A percentile compares a stretch with the other conserved stretches of the same genome.
Conservation (phyloP, 2,113 vertebrate species). For the Pholis gunnellus region DNA sequence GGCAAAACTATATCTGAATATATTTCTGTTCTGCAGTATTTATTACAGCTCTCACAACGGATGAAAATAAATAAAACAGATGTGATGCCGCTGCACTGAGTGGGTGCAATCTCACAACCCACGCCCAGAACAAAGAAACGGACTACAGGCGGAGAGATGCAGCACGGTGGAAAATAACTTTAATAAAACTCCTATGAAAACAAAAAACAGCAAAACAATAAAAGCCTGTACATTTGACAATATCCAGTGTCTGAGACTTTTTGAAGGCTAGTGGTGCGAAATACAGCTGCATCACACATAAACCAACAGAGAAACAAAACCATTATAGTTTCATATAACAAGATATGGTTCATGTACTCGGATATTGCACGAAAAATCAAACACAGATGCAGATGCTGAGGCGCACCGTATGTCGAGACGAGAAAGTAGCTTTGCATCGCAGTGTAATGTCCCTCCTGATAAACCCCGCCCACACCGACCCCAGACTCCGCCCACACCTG, state of each 20-base stretch:
- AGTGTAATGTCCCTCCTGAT: constrained; percentile 57
- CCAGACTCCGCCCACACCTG: constrained; percentile 46
- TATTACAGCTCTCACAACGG: neutral
- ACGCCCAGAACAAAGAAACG: neutral
- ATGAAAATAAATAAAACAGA: neutral
- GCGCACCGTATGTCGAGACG: constrained; percentile 56
- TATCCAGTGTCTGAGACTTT: constrained; percentile 81
- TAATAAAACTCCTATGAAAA: constrained; percentile 83
- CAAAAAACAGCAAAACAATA: constrained; percentile 74
- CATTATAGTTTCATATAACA: constrained; percentile 61
- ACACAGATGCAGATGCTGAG: constrained; percentile 64
- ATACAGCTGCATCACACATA: constrained; percentile 67
- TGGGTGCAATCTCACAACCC: constrained; percentile 2
- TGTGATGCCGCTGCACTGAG: too few relatives aligned
- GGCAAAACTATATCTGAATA: neutral
- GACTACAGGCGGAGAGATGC: constrained; percentile 10
- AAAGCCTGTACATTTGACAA: constrained; percentile 82
- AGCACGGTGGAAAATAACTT: constrained; percentile 77
- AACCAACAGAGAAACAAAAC: constrained; percentile 62
- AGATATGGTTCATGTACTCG: constrained; percentile 63
- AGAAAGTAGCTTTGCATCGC: constrained; percentile 63
- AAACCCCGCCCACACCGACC: constrained; percentile 37
- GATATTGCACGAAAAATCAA: constrained; percentile 83
- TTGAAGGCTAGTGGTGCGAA: constrained; percentile 74
- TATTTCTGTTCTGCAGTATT: constrained; percentile 15